Evolutionary conservation across 2,797 vertebrate species (phyloP), one percentile per base, ranked within the genome.

Genomic region (Acropternis orthonyx): DNA sequence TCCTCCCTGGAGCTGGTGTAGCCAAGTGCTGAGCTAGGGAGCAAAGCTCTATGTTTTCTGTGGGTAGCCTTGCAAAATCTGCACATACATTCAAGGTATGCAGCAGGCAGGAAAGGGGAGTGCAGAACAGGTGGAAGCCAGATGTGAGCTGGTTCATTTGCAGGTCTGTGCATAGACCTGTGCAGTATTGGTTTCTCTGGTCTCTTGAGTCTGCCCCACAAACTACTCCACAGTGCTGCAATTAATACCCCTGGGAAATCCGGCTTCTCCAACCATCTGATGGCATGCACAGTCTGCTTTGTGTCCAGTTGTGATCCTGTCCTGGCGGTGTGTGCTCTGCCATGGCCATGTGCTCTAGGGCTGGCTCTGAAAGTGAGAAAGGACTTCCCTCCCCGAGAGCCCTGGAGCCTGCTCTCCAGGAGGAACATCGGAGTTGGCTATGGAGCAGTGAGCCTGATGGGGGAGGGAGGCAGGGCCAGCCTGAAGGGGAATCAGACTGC

Each of bases 51-150:
- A 10, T 15, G 71, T 87, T 71, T 5, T 22, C 52, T 52, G 26
- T 39, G 6, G 6, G 43, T 68, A 62, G 63, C 63, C 32, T n/a
- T 56, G 78, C 43, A 36, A 37, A 51, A 51, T 34, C 73, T 72
- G 9, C 4, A 2, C 41, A 85, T 78, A 41, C 49, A 30, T 52
- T 68, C 14, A 24, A 78, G 75, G 58, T 54, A 17, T 30, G 78
- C 34, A 20, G n/a, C 4, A 1, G 65, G 36, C 75, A 85, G 84
- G 72, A 85, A 54, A 63, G 55, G 37, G 23, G 65, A 80, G 61
- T 34, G 49, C n/a, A 72, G 72, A 32, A 27, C 52, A 56, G 87
- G 75, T 93, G 95, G 76, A 55, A 91, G 75, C n/a, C 91, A 94
- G 87, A 88, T 94, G 85, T 36, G 46, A 87, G 34, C 3, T n/a